These are phyloP conservation scores for Danio jaintianensis DNA, from an alignment of 2,797 vertebrate species.

Conservation along the genomic window DNA sequence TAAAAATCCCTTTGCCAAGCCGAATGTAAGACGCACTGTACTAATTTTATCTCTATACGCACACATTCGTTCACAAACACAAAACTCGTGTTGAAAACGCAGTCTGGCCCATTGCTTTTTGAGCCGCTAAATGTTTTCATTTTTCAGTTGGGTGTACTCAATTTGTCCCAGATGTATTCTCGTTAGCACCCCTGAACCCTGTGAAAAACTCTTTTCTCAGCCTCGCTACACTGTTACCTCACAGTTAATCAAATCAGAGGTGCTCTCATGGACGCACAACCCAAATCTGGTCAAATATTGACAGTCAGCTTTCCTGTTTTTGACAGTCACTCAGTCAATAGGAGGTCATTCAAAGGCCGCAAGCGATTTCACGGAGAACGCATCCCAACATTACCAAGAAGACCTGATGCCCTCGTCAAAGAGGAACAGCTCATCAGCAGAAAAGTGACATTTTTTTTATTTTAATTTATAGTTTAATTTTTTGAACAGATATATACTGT, in stretches of 20 bases:
- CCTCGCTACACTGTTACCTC: constrained; percentile 17
- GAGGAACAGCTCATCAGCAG: constrained; percentile 62
- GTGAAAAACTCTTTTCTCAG: constrained; percentile 41
- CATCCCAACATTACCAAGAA: constrained; percentile 58
- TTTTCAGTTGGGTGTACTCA: constrained; percentile 65
- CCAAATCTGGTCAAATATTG: constrained; percentile 13
- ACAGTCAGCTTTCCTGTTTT: constrained; percentile 23
- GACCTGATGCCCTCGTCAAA: constrained; percentile 65
- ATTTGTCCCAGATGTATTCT: constrained; percentile 58
- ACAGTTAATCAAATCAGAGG: constrained; percentile 38
- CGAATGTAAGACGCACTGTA: constrained; percentile 64
- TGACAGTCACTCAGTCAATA: constrained; percentile 59
- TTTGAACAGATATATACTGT: too few relatives aligned
- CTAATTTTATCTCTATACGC: constrained; percentile 60
- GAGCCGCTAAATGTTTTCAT: constrained; percentile 59
- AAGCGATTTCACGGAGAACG: constrained; percentile 56
- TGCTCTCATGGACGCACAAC: constrained; percentile 14
- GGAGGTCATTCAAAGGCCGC: constrained; percentile 56
- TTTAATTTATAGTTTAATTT: background rate
- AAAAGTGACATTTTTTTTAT: constrained; percentile 52
- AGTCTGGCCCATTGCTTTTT: constrained; percentile 47
- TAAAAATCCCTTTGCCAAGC: constrained; percentile 72
- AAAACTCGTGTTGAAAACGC: constrained; percentile 39
- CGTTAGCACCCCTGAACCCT: constrained; percentile 16
- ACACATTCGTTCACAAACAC: constrained; percentile 29